Evolutionary conservation across 2,797 vertebrate genomes (phyloP).

Genomic region (Anguilla obscura): DNA sequence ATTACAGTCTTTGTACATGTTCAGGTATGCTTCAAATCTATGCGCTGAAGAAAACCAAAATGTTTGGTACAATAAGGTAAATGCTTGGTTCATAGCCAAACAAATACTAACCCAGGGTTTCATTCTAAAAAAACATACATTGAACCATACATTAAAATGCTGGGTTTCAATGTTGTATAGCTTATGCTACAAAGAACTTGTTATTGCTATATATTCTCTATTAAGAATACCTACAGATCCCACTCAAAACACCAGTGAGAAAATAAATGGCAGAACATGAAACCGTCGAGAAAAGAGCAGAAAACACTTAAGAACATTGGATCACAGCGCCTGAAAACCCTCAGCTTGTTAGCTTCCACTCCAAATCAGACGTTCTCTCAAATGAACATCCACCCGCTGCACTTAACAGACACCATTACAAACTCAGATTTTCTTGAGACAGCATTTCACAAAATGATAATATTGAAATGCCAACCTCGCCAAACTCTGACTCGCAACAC

Average conservation of each 20-base stretch:
- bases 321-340: not conserved
- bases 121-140: not conserved
- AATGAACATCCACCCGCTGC: not conserved
- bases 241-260: not conserved
- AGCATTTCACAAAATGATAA: not conserved
- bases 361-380: not conserved
- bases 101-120: constrained; percentile 15
- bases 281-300: not conserved
- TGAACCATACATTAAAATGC: not conserved
- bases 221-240: not conserved
- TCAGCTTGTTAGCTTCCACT: not conserved
- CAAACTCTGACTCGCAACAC: not conserved
- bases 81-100: constrained; percentile 52
- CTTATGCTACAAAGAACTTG: not conserved
- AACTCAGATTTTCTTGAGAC: not conserved
- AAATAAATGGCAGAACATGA: not conserved
- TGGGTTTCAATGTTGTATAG: not conserved
- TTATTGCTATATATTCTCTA: not conserved
- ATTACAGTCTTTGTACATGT: not conserved
- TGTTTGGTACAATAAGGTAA: constrained; percentile 40
- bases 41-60: constrained; percentile 30
- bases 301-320: not conserved
- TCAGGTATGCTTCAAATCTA: not conserved
- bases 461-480: not conserved
- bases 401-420: not conserved